Base-by-base conservation (phyloP, 1,140 invertebrate species). In the Nephila pilipes region DNA sequence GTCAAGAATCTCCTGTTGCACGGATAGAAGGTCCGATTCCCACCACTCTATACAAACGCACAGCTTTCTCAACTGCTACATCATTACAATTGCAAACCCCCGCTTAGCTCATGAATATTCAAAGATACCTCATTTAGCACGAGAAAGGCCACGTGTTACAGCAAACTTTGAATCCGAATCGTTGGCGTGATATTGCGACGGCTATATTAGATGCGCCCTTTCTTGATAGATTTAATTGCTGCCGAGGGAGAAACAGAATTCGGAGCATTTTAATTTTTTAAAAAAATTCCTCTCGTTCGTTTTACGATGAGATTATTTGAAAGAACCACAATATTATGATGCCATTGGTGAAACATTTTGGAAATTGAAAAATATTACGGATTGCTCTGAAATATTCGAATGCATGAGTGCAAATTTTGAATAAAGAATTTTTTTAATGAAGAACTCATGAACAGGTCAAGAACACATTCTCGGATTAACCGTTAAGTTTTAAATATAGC, bases 1-100 rank as follows among this genome's bases (percentile, higher is more conserved):
- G 91, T 87, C 91, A 93, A 93, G 91, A 93, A 75, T 93, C 83
- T 93, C 91, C 91, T 93, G 91, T 93, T 93, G 91, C 91, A 93
- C 79, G 90, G 90, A 85, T 65, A 16, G 58, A n/a, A 85, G 63
- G 80, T 92, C 81, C 81, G 90, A 87, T 87, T 93, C 91, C 85
- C 90, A 69, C 54, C 90, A 85, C 75, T 91, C 80, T 81, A 87
- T 93, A 93, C 89, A 36, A 91, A 91, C 89, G 89, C 89, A 63
- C 29, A 36, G 29, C 90, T 92, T 92, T 92, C 90, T 65, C 90
- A 60, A 92, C 80, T 81, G 80, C 79, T 80, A 38, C 91, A 65
- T 93, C 91, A 93, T 93, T 93, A 93, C 91, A 93, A 93, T 93
- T 93, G 91, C 91, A 87, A 75, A 87, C 83, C 83, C 75, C 60